Percentiles rank a stretch among this genome's conserved stretches.
Evolutionary conservation across 2,113 vertebrate genomes (phyloP).

Genomic region (Uria lomvia): DNA sequence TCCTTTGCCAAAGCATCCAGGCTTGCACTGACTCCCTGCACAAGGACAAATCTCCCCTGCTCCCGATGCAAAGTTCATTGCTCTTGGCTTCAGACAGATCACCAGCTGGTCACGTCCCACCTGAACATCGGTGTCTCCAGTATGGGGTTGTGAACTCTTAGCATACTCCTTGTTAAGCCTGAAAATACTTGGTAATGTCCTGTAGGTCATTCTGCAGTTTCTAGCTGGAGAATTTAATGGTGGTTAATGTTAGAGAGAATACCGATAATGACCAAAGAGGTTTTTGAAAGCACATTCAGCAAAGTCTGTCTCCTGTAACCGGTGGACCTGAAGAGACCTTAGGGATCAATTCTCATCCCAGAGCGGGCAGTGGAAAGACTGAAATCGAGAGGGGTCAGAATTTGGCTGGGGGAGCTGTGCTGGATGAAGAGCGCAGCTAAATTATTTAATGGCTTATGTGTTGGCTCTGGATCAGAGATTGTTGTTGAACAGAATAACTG

Average conservation of each 20-base stretch:
- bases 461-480: not conserved
- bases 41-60: rapidly evolving
- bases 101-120: not conserved
- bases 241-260: not conserved
- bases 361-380: not conserved
- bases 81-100: not conserved
- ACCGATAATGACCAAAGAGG: not conserved
- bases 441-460: not conserved
- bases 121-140: not conserved
- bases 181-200: not conserved
- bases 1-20: not conserved
- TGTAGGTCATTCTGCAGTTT: not conserved
- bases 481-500: not conserved
- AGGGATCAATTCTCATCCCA: not conserved
- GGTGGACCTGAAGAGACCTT: not conserved
- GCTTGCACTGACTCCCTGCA: not conserved
- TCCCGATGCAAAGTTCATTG: not conserved
- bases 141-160: not conserved
- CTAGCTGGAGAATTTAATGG: not conserved
- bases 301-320: not conserved
- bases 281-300: not conserved
- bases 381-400: not conserved
- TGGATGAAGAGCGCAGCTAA: not conserved
- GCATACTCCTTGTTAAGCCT: not conserved
- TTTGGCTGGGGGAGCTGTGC: not conserved